A percentile compares a stretch with the other conserved stretches of the same genome.
Evolutionary conservation across 2,113 vertebrate species (phyloP).

Genomic region (Sinocyclocheilus anophthalmus): DNA sequence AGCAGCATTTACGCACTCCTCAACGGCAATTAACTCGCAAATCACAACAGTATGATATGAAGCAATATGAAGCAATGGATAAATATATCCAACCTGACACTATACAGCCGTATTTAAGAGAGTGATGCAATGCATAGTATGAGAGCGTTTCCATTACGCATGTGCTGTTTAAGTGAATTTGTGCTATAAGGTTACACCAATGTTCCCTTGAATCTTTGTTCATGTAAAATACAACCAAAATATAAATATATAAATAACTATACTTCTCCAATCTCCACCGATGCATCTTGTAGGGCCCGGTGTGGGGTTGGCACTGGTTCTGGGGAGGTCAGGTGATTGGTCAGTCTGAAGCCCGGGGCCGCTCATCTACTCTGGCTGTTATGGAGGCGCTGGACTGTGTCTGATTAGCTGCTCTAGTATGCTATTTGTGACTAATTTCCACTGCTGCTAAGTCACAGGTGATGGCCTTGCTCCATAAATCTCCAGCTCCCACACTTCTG

Average conservation of each 20-base stretch:
- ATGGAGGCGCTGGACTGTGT: slow-evolving; percentile 90
- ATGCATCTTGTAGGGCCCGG: slow-evolving; percentile 53
- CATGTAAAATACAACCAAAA: too few relatives aligned
- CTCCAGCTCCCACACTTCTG: slow-evolving; percentile 58
- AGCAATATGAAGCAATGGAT: slow-evolving; percentile 63
- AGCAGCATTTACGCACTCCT: slow-evolving; percentile 64
- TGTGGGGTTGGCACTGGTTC: slow-evolving; percentile 76
- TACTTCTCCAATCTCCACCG: neutral
- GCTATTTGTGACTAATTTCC: slow-evolving; percentile 99
- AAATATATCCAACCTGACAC: slow-evolving; percentile 63
- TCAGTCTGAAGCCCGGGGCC: slow-evolving; percentile 85
- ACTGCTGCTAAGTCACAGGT: slow-evolving; percentile 90
- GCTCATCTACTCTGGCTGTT: slow-evolving; percentile 86
- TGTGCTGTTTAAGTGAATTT: too few relatives aligned
- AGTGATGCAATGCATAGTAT: too few relatives aligned
- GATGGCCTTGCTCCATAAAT: slow-evolving; percentile 89
- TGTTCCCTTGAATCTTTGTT: too few relatives aligned
- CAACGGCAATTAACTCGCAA: slow-evolving; percentile 71
- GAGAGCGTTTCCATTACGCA: too few relatives aligned
- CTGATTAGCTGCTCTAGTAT: slow-evolving; percentile 97
- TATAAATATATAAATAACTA: neutral
- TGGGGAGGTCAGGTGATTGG: slow-evolving; percentile 91
- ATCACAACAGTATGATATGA: slow-evolving; percentile 59
- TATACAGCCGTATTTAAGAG: too few relatives aligned
- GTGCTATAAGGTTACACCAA: too few relatives aligned